phyloP scores from a whole-genome alignment of 1,140 invertebrate genomes.

The Bilobella aurantiaca region DNA sequence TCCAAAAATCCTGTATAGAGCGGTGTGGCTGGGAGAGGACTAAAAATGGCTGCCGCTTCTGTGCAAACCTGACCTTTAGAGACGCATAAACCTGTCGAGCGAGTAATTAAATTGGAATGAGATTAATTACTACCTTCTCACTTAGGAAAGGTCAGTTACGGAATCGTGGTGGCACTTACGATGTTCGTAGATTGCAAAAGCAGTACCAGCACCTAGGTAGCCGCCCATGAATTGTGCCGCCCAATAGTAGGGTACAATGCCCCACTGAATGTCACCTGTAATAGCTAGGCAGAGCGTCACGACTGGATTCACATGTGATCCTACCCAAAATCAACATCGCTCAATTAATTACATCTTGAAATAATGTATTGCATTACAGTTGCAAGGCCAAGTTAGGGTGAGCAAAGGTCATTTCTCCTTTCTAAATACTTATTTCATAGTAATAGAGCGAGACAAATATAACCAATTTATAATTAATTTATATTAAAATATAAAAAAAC shows the following conservation, averaged over 20 bases:
- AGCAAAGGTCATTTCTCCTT: too few relatives aligned
- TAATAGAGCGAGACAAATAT: too few relatives aligned
- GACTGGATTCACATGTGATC: conserved; percentile 10
- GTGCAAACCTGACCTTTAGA: neutral
- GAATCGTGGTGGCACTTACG: neutral
- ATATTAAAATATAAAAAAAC: too few relatives aligned
- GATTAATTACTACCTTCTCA: neutral
- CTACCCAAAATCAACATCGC: neutral
- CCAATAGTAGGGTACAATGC: conserved; percentile 10
- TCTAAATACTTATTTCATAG: too few relatives aligned
- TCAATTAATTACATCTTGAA: neutral
- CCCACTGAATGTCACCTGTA: conserved; percentile 15
- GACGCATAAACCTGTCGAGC: neutral
- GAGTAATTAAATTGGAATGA: neutral
- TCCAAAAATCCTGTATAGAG: neutral
- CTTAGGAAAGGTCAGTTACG: neutral
- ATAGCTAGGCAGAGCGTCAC: conserved; percentile 16
- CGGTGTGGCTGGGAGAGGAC: neutral
- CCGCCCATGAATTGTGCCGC: conserved; percentile 19
- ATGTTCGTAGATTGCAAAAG: conserved; percentile 1
- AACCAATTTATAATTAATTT: too few relatives aligned
- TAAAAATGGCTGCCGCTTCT: conserved; percentile 1
- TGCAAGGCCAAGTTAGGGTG: too few relatives aligned
- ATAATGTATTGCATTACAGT: neutral
- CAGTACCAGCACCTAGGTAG: conserved; percentile 12